Evolutionary conservation across 2,113 vertebrate species (phyloP), one percentile per base, ranked within the genome.

Genomic region (Geococcyx californianus): DNA sequence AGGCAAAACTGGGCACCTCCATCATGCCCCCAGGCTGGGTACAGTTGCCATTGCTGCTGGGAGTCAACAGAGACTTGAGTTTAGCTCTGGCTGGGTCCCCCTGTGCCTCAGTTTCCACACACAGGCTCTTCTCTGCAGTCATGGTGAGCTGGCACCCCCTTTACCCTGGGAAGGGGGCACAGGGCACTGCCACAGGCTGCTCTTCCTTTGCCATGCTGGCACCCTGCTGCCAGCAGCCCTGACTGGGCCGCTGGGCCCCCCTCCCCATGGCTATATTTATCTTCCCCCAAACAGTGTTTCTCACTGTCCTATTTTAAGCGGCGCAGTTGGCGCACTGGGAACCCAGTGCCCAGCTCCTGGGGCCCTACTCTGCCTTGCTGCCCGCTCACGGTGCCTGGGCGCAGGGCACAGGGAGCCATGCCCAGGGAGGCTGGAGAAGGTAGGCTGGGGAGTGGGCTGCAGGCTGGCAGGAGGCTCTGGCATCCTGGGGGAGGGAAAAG

Each of bases 351-450:
- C 87, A 25, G 96, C 91, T 97, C 83, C 72, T 11, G 7, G 79
- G 96, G 91, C 95, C 91, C 82, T 9, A 29, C 49, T 84, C 69
- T 38, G 38, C 80, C 40, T 95, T 42, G 29, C 70, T 84, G 76
- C 85, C 85, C 11, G 42, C 88, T 82, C 75, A n/a, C 87, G 0
- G 69, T 20, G 25, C 93, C 80, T 5, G 2, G 69, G 76, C 25
- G 10, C 54, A 64, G 90, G 81, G 95, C 36, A n/a, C 56, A 3
- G 70, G 44, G 36, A 97, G 52, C 89, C 88, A 98, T 98, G 98
- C 96, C 94, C 44, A 97, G 96, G 86, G 97, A 98, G 87, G 96
- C 93, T 91, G 97, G 78, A 93, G 97, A 98, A 98, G 98, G 98
- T 98, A 98, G 77, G 94, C 89, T 70, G 87, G 88, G 77, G 66